Evolutionary conservation across 2,888 invertebrate genomes (phyloP).

Genomic region (Rhyacophila evoluta): DNA sequence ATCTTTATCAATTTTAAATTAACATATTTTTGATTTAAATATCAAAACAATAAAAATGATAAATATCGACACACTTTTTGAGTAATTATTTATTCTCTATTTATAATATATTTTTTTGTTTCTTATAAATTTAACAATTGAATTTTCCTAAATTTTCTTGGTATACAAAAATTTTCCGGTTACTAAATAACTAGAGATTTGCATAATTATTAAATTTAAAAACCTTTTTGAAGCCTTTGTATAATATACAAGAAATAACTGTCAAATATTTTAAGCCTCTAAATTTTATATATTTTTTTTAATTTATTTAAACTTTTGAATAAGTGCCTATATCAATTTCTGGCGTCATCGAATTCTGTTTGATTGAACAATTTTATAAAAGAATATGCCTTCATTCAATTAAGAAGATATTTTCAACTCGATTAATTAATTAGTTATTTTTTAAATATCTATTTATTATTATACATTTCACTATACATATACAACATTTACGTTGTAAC

Average conservation of each 20-base stretch:
- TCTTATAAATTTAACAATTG: too few species aligned
- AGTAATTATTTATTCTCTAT: too few species aligned
- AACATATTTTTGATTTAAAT: too few species aligned
- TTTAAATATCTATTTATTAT: too few species aligned
- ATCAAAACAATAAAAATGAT: too few species aligned
- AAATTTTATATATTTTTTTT: neutral
- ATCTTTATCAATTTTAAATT: too few species aligned
- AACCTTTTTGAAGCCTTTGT: neutral
- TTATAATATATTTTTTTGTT: too few species aligned
- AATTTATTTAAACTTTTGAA: neutral
- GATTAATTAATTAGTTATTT: too few species aligned
- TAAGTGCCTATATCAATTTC: neutral
- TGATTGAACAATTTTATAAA: neutral
- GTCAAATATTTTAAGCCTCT: neutral
- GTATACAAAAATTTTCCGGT: neutral
- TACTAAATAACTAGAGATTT: neutral
- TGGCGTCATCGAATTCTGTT: constrained; percentile 12
- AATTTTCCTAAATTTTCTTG: neutral
- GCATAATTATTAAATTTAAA: neutral
- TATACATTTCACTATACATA: too few species aligned
- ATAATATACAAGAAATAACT: neutral
- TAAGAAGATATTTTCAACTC: too few species aligned
- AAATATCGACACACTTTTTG: too few species aligned
- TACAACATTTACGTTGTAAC: too few species aligned
- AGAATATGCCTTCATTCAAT: neutral